Evolutionary conservation across 2,888 invertebrate genomes (phyloP), one percentile per base, ranked within the genome.

Genomic region (Lamproptera curius): DNA sequence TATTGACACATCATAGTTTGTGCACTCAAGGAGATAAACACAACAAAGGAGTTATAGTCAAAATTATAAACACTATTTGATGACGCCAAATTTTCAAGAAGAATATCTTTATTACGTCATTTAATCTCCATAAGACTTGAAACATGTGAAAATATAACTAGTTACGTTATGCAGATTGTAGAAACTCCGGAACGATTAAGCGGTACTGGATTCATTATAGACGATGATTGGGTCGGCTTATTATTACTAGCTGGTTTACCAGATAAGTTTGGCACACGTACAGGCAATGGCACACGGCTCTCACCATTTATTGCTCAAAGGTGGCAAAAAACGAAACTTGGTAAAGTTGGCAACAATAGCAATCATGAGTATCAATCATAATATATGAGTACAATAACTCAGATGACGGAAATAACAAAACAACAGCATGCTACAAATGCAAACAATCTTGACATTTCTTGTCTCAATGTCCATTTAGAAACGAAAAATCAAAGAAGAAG

Each of bases 201-300:
- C 34, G 49, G 55, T 9, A 58, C 57, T 10, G 58, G 61, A 26
- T 63, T 63, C 20, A 28, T 37, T 4, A 57, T 63, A 17, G 53
- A 49, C 34, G 61, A 61, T 33, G 54, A 61, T 20, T 63, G 61
- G 61, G 45, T 60, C 20, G 56, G 55, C 6, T 55, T 55, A 36
- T 50, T 61, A 20, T 42, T 62, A 28, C 31, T 57, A 14, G 55
- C 55, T 2, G 55, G 52, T 35, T 49, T 57, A 45, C 44, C 45
- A 6, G 53, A 54, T 10, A 38, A 41, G 34, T 54, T 39, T 38
- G 35, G n/a, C n/a, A n/a, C n/a, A n/a, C n/a, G 31, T 14, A 54
- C 53, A 6, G 4, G 50, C 45, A 43, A 52, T 52, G n/a, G 3
- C 20, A 20, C n/a, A n/a, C n/a, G n/a, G n/a, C n/a, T n/a, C 11